Base-by-base conservation (phyloP, 2,113 vertebrate species). In the Porphyrio hochstetteri region DNA sequence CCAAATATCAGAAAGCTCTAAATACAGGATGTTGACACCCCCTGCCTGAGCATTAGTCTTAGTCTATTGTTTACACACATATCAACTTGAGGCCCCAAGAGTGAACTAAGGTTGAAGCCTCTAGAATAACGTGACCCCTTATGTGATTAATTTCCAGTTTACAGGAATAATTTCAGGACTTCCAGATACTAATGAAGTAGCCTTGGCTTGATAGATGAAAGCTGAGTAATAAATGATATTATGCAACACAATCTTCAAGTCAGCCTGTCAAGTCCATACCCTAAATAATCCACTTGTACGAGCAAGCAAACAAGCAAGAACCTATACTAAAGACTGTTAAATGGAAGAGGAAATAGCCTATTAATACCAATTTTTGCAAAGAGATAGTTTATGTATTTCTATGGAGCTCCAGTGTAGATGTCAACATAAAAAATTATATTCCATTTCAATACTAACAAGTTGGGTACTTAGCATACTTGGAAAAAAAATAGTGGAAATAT, bases 401-500 rank as follows among this genome's bases (percentile, higher is more conserved):
- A 77, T 80, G 44, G 36, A 92, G 88, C 28, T 88, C 82, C 86
- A 96, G 69, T 46, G 95, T 84, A 92, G 97, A 94, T 69, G 88
- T 92, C 96, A 97, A 63, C 29, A 25, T 76, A 89, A 93, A 72
- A 95, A 97, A 96, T 92, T 89, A 82, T 92, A 94, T 90, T 96
- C 90, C 83, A 88, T 89, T 96, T 97, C 83, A 52, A 77, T 84
- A 82, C 29, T 82, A 93, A 96, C 50, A 93, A 84, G 70, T 93
- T 94, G 85, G 59, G 29, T 81, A 80, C 38, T 94, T 94, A 46
- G 55, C 38, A 17, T 95, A 87, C n/a, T 90, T 21, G 31, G 77
- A 27, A 92, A 96, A 97, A 97, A 93, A 87, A 33, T 16, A 91
- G 21, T 88, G 82, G 65, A 95, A 94, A 84, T 64, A 74, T 28